phyloP scores from a whole-genome alignment of 30 jellyfish, hydroid and myxozoan species.

The Euphysa ruthae region DNA sequence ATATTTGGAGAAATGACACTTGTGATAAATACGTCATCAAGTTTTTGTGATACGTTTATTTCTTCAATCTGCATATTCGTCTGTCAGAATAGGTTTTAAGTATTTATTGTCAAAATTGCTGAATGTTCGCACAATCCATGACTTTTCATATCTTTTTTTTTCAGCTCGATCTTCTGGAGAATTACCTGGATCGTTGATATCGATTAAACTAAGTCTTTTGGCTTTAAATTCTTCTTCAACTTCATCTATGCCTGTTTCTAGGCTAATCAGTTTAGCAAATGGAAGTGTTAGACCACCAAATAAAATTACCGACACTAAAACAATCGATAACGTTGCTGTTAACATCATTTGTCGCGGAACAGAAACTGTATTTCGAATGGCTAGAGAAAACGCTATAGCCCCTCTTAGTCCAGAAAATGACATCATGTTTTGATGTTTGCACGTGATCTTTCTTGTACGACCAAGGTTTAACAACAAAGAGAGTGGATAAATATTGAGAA shows the following conservation, averaged over 20 bases:
- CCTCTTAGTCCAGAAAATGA: conserved; percentile 99
- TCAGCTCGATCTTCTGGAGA: conserved; percentile 94
- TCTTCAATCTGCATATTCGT: conserved; percentile 56
- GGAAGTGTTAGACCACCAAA: conserved; percentile 96
- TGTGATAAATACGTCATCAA: too few relatives aligned
- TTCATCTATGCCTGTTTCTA: conserved; percentile 96
- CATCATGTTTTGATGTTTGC: conserved; percentile 84
- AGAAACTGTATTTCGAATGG: conserved; percentile 96
- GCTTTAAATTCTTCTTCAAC: conserved; percentile 98
- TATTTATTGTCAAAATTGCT: conserved; percentile 79
- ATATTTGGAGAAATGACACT: too few relatives aligned
- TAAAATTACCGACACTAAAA: conserved; percentile 80
- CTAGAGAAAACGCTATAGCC: conserved; percentile 98
- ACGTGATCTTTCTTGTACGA: conserved; percentile 77
- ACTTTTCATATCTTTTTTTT: conserved; percentile 84
- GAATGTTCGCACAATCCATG: conserved; percentile 96
- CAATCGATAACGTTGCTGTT: conserved; percentile 90
- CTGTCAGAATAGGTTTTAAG: conserved; percentile 82
- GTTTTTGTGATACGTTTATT: too few relatives aligned
- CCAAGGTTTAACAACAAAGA: conserved; percentile 75
- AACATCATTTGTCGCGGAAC: conserved; percentile 98
- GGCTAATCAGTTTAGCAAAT: conserved; percentile 74
- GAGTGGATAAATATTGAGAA: conserved; percentile 75
- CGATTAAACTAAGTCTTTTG: conserved; percentile 83
- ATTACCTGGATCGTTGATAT: conserved; percentile 79